Evolutionary conservation across 2,797 vertebrate genomes (phyloP).

Genomic region (Tenualosa thibaudeaui): DNA sequence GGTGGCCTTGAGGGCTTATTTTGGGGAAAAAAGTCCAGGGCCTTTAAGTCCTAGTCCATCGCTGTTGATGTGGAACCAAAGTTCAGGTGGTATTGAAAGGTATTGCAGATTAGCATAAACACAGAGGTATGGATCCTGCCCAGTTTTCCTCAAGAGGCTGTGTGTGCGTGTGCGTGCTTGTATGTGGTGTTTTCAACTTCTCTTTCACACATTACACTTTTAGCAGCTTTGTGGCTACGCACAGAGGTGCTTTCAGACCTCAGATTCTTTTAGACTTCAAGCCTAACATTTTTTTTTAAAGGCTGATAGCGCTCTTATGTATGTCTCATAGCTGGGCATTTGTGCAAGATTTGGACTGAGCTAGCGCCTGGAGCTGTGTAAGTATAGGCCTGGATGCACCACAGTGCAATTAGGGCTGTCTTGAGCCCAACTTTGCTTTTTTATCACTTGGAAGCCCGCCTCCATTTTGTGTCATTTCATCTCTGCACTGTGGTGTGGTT

Average conservation of each 20-base stretch:
- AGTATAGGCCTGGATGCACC: conserved; percentile 58
- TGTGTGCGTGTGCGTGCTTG: neutral
- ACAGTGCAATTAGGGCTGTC: conserved; percentile 63
- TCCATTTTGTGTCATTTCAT: conserved; percentile 47
- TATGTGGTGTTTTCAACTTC: neutral
- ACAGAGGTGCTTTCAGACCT: conserved; percentile 41
- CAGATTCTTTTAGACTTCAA: conserved; percentile 44
- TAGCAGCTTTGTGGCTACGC: conserved; percentile 36
- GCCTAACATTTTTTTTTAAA: conserved; percentile 29
- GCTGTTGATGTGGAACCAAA: neutral
- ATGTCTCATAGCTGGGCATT: conserved; percentile 33
- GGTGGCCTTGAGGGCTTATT: no score
- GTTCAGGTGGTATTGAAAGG: neutral
- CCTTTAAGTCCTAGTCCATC: no score
- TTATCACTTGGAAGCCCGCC: conserved; percentile 54
- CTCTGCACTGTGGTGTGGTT: conserved; percentile 50
- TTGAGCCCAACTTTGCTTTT: conserved; percentile 52
- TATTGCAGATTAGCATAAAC: neutral
- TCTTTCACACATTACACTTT: neutral
- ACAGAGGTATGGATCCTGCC: neutral
- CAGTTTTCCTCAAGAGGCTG: neutral
- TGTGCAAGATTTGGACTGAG: conserved; percentile 33
- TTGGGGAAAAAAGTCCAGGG: no score
- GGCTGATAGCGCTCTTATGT: conserved; percentile 30
- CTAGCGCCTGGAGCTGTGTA: conserved; percentile 46